These are phyloP conservation scores for Tamias sibiricus DNA, from an alignment of 2,113 vertebrate genomes.

Conservation along the genomic window DNA sequence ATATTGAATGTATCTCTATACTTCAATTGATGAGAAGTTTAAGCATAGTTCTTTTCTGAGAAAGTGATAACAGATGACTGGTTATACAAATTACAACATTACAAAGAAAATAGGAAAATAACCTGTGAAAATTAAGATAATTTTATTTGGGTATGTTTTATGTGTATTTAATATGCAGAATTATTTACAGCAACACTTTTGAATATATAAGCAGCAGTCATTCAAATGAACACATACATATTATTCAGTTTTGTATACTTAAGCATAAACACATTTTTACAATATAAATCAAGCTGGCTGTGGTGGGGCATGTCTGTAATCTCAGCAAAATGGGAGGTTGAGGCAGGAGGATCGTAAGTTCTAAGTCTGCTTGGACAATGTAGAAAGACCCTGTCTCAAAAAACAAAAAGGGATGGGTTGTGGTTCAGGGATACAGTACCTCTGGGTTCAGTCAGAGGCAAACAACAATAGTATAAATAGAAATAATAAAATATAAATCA, in stretches of 20 bases:
- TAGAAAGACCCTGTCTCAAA: no score
- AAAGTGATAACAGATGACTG: slow-evolving; percentile 26
- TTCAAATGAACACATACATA: neutral
- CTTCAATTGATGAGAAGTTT: neutral
- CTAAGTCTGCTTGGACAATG: no score
- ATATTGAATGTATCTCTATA: neutral
- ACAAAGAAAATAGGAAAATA: slow-evolving; percentile 1
- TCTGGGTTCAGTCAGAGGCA: no score
- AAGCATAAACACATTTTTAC: slow-evolving; percentile 10
- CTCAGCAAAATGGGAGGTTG: no score
- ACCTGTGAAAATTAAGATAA: neutral
- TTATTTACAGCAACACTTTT: neutral
- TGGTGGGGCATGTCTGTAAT: no score
- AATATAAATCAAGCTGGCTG: no score
- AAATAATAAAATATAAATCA: neutral
- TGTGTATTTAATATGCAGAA: slow-evolving; percentile 31
- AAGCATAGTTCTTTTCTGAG: slow-evolving; percentile 10
- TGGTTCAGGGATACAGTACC: no score
- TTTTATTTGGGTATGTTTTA: neutral
- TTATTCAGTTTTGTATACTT: slow-evolving; percentile 1
- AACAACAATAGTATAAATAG: no score
- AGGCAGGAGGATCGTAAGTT: no score
- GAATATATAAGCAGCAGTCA: neutral
- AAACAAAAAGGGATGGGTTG: no score
- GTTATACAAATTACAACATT: neutral